Evolutionary conservation across 2,797 vertebrate species (phyloP), one percentile per base, ranked within the genome.

Genomic region (Liparis tanakae): DNA sequence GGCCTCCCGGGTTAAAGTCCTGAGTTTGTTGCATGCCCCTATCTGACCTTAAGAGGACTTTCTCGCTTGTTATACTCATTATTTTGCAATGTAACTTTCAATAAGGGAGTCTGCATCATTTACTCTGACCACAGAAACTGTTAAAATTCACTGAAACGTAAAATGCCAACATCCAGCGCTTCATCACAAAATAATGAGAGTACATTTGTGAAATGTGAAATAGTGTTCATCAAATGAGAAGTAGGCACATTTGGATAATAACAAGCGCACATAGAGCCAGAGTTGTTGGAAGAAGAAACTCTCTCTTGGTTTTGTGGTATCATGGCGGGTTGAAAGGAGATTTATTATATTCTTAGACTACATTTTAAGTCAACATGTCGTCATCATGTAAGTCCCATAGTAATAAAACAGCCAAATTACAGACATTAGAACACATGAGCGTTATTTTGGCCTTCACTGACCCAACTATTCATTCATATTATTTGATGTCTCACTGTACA

Each of bases 391-490:
- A 59, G 39, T 56, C 51, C 50, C 36, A 62, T 15, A 33, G 33
- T 37, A 39, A 78, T 69, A 43, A 46, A 68, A 63, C 30, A 3
- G 10, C 25, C 30, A 36, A 43, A 50, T 72, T 41, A 41, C 39
- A 41, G 12, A 41, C 39, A 41, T 41, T 34, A 15, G 13, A 58
- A 67, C 41, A 50, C n/a, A 15, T 41, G 10, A 41, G 39, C 10
- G 12, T 62, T 10, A 48, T 36, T 54, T 43, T 64, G 9, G 55
- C 34, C 55, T 53, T 36, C 18, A 44, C 15, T 12, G 56, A 44
- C 44, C 6, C 39, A 61, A 44, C 22, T 60, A 41, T 70, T 74
- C 9, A 66, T 61, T 71, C 34, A 20, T 71, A 20, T 56, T 55
- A 36, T 41, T 41, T 12, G 10, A 67, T 72, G 55, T 62, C 17